Evolutionary conservation across 2,888 invertebrate species (phyloP).

Genomic region (Cylloceria caligata): DNA sequence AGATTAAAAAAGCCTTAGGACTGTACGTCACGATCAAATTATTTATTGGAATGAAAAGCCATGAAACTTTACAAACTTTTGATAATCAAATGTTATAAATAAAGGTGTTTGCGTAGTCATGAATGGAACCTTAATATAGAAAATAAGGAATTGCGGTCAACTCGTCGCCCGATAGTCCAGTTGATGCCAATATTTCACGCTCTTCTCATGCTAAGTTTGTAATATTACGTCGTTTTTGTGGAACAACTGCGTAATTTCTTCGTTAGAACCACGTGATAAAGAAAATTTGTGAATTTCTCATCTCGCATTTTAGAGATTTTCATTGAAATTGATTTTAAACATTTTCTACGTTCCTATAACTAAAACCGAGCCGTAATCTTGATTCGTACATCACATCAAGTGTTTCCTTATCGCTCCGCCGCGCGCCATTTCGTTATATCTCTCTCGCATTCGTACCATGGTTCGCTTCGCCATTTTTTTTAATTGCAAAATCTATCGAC

Average conservation of each 20-base stretch:
- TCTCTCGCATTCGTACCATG: too few relatives aligned
- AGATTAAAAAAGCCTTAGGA: background rate
- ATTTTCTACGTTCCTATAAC: too few relatives aligned
- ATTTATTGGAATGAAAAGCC: background rate
- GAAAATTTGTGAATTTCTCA: too few relatives aligned
- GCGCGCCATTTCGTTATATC: too few relatives aligned
- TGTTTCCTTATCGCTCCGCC: too few relatives aligned
- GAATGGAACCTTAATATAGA: background rate
- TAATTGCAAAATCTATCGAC: too few relatives aligned
- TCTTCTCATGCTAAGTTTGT: background rate
- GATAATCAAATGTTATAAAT: slow-evolving; percentile 4
- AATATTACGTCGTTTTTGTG: background rate
- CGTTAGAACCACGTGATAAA: too few relatives aligned
- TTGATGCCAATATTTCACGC: background rate
- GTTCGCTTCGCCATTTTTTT: too few relatives aligned
- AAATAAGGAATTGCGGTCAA: slow-evolving; percentile 3
- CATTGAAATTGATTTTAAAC: too few relatives aligned
- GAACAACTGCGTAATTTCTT: background rate
- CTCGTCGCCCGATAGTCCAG: background rate
- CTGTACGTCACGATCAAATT: background rate
- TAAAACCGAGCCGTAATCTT: too few relatives aligned
- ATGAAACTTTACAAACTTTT: background rate
- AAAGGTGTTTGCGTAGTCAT: background rate
- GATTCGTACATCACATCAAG: too few relatives aligned
- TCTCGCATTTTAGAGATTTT: too few relatives aligned